Conservation (phyloP, 2,797 vertebrate species). For the Tachyglossus aculeatus region DNA sequence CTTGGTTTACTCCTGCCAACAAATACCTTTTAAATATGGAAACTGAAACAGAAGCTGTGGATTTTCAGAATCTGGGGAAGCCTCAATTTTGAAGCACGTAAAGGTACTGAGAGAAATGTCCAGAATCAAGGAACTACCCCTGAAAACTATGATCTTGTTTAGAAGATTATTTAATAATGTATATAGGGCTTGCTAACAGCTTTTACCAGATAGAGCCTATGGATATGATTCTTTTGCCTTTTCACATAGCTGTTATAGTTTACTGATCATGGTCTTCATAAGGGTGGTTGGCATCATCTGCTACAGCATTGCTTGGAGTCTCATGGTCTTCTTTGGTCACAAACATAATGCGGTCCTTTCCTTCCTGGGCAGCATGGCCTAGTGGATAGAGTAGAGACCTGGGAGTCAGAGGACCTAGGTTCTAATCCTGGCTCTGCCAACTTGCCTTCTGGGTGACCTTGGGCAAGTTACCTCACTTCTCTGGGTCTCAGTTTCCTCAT, state of each 20-base stretch:
- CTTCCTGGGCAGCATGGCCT: slow-evolving; percentile 54
- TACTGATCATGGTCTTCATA: slow-evolving; percentile 92
- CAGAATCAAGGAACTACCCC: too few relatives aligned
- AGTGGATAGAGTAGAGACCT: background rate
- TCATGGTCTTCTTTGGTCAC: slow-evolving; percentile 94
- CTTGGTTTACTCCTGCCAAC: too few relatives aligned
- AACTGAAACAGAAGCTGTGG: too few relatives aligned
- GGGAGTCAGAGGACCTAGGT: background rate
- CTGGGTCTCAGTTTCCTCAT: background rate
- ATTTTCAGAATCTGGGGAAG: too few relatives aligned
- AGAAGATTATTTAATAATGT: background rate
- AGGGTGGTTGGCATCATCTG: slow-evolving; percentile 90
- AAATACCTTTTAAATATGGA: too few relatives aligned
- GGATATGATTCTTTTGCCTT: too few relatives aligned
- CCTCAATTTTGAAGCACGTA: too few relatives aligned
- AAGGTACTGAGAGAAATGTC: too few relatives aligned
- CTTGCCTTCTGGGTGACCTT: background rate
- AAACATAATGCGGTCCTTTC: slow-evolving; percentile 93
- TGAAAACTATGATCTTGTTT: too few relatives aligned
- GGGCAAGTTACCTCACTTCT: background rate
- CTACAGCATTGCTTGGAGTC: slow-evolving; percentile 87
- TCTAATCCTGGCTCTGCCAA: background rate
- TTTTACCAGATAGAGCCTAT: background rate
- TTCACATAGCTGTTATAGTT: background rate
- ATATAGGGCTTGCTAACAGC: background rate